A percentile compares a stretch with the other conserved stretches of the same genome.
Conservation (phyloP, 2,113 vertebrate genomes). For the Excalfactoria chinensis region DNA sequence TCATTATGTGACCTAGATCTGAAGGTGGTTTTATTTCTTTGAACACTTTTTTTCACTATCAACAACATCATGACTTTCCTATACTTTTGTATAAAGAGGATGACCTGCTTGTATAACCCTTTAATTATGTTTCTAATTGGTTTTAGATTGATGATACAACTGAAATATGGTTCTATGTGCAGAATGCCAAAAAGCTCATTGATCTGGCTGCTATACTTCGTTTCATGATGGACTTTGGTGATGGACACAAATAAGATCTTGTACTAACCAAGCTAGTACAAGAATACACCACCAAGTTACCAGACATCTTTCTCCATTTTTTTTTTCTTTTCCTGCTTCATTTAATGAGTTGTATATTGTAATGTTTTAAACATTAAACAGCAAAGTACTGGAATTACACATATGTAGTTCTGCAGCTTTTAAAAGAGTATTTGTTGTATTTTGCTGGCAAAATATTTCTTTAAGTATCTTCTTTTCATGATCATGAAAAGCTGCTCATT, state of each 20-base stretch:
- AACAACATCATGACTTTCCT: too few species aligned
- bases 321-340: neutral
- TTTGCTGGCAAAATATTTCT: neutral
- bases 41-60: neutral
- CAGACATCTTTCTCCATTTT: neutral
- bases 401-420: neutral
- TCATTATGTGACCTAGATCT: neutral
- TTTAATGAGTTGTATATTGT: neutral
- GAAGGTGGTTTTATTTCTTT: neutral
- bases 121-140: neutral
- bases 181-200: fast-evolving
- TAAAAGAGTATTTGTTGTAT: neutral
- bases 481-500: neutral
- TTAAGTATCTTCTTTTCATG: neutral
- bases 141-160: neutral
- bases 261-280: too few species aligned
- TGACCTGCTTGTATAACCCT: neutral
- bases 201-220: neutral
- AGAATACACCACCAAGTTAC: neutral
- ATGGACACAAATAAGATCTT: neutral
- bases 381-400: neutral
- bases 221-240: neutral
- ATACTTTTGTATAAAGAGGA: neutral
- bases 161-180: neutral
- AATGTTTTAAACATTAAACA: neutral